A percentile compares a stretch with the other conserved stretches of the same genome.
These are phyloP conservation scores for Onychostoma macrolepis DNA, from an alignment of 2,113 vertebrate species.

Conservation along the genomic window DNA sequence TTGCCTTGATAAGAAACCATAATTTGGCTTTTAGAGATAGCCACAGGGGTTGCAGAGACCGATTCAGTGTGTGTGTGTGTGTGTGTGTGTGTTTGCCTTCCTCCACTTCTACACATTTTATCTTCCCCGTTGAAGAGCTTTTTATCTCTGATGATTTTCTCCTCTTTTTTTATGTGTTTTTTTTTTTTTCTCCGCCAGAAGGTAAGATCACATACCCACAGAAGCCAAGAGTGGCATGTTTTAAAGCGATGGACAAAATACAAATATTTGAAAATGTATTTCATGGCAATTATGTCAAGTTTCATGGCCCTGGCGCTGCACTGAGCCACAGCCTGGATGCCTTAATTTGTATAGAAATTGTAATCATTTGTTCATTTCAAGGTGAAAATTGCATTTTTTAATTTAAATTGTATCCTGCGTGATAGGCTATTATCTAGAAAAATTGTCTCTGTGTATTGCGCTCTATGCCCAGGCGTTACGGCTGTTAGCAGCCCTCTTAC, in stretches of 20 bases:
- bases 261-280: conserved; percentile 99
- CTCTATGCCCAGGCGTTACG: conserved; percentile 90
- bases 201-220: conserved; percentile 86
- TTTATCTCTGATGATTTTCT: conserved; percentile 89
- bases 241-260: conserved; percentile 95
- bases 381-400: conserved; percentile 99
- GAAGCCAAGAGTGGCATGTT: conserved; percentile 89
- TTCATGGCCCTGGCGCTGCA: conserved; percentile 97
- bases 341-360: conserved; percentile 99
- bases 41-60: conserved; percentile 83
- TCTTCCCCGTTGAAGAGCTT: conserved; percentile 86
- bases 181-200: conserved; percentile 81
- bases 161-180: conserved; percentile 85
- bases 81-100: conserved; percentile 71
- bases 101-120: conserved; percentile 80
- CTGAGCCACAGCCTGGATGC: conserved; percentile 99
- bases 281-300: conserved; percentile 99
- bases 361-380: conserved; percentile 99
- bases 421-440: conserved; percentile 99
- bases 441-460: conserved; percentile 98
- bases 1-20: conserved; percentile 91
- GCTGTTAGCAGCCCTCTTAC: conserved; percentile 93
- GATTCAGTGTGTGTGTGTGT: conserved; percentile 80
- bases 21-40: conserved; percentile 93
- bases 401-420: conserved; percentile 99